Evolutionary conservation across 2,113 vertebrate genomes (phyloP).

Genomic region (Chaetodon trifascialis): DNA sequence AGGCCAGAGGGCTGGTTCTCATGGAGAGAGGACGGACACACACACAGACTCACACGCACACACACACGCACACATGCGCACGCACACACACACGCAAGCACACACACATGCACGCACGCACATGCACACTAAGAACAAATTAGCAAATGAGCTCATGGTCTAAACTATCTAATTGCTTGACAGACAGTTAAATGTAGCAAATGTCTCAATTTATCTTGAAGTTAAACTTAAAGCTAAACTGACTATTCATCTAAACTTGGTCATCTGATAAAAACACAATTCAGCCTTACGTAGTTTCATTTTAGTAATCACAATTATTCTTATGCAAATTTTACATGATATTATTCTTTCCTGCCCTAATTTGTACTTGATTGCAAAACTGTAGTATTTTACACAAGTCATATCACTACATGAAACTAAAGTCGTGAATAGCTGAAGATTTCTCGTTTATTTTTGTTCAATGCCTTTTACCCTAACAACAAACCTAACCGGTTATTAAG

Average conservation of each 20-base stretch:
- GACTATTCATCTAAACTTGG: too few relatives aligned
- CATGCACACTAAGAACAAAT: conserved; percentile 18
- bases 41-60: conserved; percentile 34
- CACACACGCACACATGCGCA: conserved; percentile 13
- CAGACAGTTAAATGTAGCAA: neutral
- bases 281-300: neutral
- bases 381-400: neutral
- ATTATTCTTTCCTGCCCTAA: too few relatives aligned
- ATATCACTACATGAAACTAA: neutral
- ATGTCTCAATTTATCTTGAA: neutral
- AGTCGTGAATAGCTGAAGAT: neutral
- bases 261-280: too few relatives aligned
- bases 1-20: conserved; percentile 76
- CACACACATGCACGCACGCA: conserved; percentile 30
- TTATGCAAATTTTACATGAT: neutral
- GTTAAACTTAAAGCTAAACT: too few relatives aligned
- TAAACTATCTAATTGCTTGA: neutral
- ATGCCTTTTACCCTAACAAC: conserved; percentile 15
- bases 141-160: neutral
- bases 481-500: conserved; percentile 13
- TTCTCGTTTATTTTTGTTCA: conserved; percentile 3
- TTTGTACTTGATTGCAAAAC: neutral
- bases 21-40: conserved; percentile 68
- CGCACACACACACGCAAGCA: conserved; percentile 20
- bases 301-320: too few relatives aligned